Evolutionary conservation across 2,113 vertebrate genomes (phyloP).

Genomic region (Odocoileus virginianus): DNA sequence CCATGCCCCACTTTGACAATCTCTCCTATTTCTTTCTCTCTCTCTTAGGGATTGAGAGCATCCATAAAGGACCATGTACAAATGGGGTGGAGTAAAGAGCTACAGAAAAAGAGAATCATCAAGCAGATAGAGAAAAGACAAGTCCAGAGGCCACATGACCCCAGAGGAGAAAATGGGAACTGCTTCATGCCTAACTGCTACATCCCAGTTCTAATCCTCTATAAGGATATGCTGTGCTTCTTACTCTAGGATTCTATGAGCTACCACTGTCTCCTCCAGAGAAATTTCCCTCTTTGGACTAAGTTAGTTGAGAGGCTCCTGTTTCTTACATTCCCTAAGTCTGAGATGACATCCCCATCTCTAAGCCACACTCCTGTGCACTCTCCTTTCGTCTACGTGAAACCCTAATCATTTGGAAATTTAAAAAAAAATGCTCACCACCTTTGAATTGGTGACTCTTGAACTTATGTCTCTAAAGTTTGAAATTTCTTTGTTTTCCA

Average conservation of each 20-base stretch:
- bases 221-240: background rate
- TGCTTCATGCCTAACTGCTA: background rate
- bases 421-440: background rate
- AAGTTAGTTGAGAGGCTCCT: background rate
- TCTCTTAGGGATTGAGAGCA: background rate
- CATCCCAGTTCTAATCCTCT: background rate
- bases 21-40: background rate
- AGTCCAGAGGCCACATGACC: background rate
- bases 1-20: background rate
- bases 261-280: background rate
- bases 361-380: background rate
- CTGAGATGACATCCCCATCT: background rate
- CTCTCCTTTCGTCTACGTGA: background rate
- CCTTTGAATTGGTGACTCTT: background rate
- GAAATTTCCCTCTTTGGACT: background rate
- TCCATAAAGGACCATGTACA: background rate
- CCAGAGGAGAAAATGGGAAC: background rate
- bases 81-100: background rate
- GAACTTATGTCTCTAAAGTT: background rate
- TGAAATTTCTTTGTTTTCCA: constrained; percentile 19
- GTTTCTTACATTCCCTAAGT: background rate
- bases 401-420: background rate
- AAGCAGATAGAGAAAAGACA: background rate
- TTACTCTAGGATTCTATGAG: background rate
- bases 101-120: background rate